Evolutionary conservation across 2,797 vertebrate genomes (phyloP), one percentile per base, ranked within the genome.

Genomic region (Anableps anableps): DNA sequence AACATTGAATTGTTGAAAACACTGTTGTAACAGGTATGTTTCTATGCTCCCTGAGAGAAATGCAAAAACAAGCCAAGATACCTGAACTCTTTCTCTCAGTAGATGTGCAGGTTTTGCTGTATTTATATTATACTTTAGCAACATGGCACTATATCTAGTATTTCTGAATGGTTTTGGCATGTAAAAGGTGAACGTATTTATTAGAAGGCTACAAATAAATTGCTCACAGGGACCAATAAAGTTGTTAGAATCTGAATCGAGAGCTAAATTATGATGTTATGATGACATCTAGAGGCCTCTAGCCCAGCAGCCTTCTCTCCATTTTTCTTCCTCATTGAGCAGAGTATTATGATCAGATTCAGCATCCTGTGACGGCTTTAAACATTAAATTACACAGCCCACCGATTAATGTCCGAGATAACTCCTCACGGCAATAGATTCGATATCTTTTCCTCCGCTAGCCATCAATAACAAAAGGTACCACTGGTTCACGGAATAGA

Each of bases 321-420:
- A 29, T 31, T 41, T 29, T 16, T 26, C 41, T 71, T 74, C 73
- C 19, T 55, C 66, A 45, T 38, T 34, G 36, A 31, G 55, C 60
- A 78, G 34, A 81, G 71, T 62, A 80, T 73, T 73, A 43, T 80
- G 74, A 91, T 87, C 70, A 79, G 71, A 89, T 91, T 88, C 89
- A 80, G 82, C 77, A 80, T 85, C 80, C 82, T 79, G 77, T 87
- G 85, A 85, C 83, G 60, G 80, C 23, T 89, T 88, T 86, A 88
- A 21, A 90, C 84, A 88, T 88, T 82, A 88, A 82, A 87, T 85
- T 78, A 87, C 55, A 45, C 77, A 86, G 83, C 66, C 51, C 70
- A 43, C 66, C 41, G 78, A 92, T 91, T 83, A 74, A 75, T 26
- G 70, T 73, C 4, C 31, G 29, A n/a, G 76, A 88, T 89, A 88